Base-by-base conservation (phyloP, 2,113 vertebrate genomes). In the Perca flavescens region DNA sequence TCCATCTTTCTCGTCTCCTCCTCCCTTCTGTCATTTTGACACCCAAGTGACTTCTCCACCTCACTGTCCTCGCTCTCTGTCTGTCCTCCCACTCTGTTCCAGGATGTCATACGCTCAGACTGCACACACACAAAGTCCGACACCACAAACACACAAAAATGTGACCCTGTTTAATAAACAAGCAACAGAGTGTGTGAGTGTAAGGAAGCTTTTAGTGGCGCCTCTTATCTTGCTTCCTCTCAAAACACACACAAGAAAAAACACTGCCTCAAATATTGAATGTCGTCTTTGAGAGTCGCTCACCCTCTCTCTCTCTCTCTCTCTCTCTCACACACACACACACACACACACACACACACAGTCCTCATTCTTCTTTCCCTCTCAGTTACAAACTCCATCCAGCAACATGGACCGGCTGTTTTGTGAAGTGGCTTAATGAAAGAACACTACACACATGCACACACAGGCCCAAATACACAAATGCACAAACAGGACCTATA, bases 161-260 rank as follows among this genome's bases (percentile, higher is more conserved):
- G 19, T 40, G 69, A 84, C 80, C 80, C 67, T 85, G 78, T 87
- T 88, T 91, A 60, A 82, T 88, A 89, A 91, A 93, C 88, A 91
- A 85, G 77, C 80, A 87, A 77, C 61, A 58, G 31, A 74, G 85
- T 56, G 83, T 84, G 87, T 79, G 86, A 77, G 77, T 58, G 67
- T 80, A 60, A 82, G 83, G 84, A 80, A 89, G 85, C 88, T 88
- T 90, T 90, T 82, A 84, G 82, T 79, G 73, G 82, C 83, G 73
- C 88, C 89, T 91, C 89, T 91, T 91, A 91, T 93, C 90, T 92
- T 3, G 50, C 81, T 88, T 91, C 92, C 89, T 86, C 77, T 81
- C 71, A 40, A 81, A 61, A 77, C 74, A 82, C 79, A 52, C 74
- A 79, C 79, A 84, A 34, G 40, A 72, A 67, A 83, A 74, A 88